Base-by-base conservation (phyloP, 2,113 vertebrate species). In the Sylvia atricapilla region DNA sequence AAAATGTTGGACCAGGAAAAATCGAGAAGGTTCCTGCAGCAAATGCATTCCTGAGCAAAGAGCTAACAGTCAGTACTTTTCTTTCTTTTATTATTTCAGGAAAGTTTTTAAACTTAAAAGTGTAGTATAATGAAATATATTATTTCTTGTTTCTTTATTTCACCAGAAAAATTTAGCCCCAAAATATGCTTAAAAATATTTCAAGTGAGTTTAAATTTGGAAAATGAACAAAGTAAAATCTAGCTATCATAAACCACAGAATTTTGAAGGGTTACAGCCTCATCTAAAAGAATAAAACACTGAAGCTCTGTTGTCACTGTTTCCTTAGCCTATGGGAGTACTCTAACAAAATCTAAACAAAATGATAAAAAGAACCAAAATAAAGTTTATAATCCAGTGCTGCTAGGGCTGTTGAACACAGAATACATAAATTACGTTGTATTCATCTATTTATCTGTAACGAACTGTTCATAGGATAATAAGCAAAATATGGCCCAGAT, bases 1-100 rank as follows among this genome's bases (percentile, higher is more conserved):
- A 85, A 81, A 95, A 77, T 21, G 93, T 98, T 22, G 99, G 99
- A 87, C 97, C 98, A 58, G 99, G 98, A 84, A 98, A 98, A 96
- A 97, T 96, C 69, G 95, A 97, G 93, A 98, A 97, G 63, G 60
- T 97, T 87, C 97, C 98, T 33, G 97, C 88, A 95, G 98, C 98
- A 96, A 97, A 98, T 24, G 98, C 98, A 69, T 98, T 98, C 87
- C 96, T 99, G 35, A 96, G 49, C 47, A 95, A 97, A 93, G 98
- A 99, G 9, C 90, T 99, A 76, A 98, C 97, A 43, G 99, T 99
- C 84, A 72, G 98, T 98, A 93, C 10, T 81, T 46, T 52, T 74
- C 31, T 47, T 39, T 58, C 4, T 68, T 87, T 76, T 64, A 73
- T 69, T 64, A 27, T 35, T 72, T 70, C 49, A 58, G 20, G 7